phyloP scores from a whole-genome alignment of 2,113 vertebrate species.

The Plecotus auritus region DNA sequence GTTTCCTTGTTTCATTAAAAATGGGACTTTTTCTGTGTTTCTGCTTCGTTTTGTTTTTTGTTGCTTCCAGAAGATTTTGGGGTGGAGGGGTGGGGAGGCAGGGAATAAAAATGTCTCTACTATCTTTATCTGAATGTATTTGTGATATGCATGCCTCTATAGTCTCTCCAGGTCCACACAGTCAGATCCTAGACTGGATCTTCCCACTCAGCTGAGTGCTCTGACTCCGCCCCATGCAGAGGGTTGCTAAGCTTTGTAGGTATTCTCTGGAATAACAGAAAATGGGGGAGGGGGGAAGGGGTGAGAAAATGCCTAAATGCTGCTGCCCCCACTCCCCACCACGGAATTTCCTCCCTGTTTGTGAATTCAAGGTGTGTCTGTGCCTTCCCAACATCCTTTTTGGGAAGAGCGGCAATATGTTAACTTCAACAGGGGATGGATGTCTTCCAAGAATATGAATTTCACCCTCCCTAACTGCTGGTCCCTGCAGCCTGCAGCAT shows the following conservation, averaged over 20 bases:
- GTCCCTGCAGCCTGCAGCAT: not conserved
- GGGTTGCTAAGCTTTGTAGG: not conserved
- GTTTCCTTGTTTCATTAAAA: constrained; percentile 58
- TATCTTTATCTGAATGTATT: not conserved
- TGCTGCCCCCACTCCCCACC: not conserved
- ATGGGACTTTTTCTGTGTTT: constrained; percentile 13
- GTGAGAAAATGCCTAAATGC: not conserved
- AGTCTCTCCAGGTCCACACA: not conserved
- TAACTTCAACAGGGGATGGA: not conserved
- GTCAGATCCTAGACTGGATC: not conserved
- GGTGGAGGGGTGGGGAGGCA: not conserved
- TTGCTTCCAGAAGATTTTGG: not conserved
- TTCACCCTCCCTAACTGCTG: not conserved
- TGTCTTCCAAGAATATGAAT: not conserved
- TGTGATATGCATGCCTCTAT: not conserved
- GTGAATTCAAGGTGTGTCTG: not conserved
- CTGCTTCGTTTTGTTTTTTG: not conserved
- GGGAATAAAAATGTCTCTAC: not conserved
- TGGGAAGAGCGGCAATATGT: not conserved
- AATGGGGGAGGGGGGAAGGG: no score
- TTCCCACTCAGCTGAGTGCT: not conserved
- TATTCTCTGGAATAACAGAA: not conserved
- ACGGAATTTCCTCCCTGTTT: not conserved
- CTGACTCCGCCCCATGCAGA: rapidly evolving
- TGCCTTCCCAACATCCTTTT: not conserved